These are phyloP conservation scores for Phalacrocorax carbo DNA, from an alignment of 2,113 vertebrate genomes.

Conservation along the genomic window DNA sequence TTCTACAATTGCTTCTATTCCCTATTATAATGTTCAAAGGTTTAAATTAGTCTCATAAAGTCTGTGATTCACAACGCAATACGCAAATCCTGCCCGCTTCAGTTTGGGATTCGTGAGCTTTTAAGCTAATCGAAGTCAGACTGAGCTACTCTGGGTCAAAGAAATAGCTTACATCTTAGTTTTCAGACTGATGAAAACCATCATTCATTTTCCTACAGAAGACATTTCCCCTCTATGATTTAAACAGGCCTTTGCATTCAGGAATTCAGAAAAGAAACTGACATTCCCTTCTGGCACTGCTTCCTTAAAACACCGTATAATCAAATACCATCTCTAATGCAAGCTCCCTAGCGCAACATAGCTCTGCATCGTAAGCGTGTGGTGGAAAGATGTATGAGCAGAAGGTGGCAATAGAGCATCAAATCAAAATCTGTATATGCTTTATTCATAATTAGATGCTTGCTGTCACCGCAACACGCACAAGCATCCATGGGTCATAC, in stretches of 20 bases:
- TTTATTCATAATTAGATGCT: background rate
- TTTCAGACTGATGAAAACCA: background rate
- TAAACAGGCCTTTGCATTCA: background rate
- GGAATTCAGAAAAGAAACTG: background rate
- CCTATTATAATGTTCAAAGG: background rate
- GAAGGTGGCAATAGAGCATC: conserved; percentile 13
- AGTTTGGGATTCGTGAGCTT: background rate
- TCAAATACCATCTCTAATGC: background rate
- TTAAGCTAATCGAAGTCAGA: background rate
- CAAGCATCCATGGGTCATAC: rapidly evolving
- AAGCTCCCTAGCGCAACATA: rapidly evolving
- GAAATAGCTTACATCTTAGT: rapidly evolving
- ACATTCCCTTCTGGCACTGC: background rate
- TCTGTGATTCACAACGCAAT: background rate
- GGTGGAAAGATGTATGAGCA: background rate
- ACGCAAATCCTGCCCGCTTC: background rate
- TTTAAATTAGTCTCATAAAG: background rate
- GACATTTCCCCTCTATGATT: background rate
- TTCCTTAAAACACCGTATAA: background rate
- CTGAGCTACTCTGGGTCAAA: background rate
- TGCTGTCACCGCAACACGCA: background rate
- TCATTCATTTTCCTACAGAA: rapidly evolving
- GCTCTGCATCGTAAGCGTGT: rapidly evolving
- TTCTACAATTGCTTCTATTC: background rate
- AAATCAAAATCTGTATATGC: rapidly evolving